These are phyloP conservation scores for Delia radicum DNA, from an alignment of 1,140 invertebrate species.

Conservation along the genomic window DNA sequence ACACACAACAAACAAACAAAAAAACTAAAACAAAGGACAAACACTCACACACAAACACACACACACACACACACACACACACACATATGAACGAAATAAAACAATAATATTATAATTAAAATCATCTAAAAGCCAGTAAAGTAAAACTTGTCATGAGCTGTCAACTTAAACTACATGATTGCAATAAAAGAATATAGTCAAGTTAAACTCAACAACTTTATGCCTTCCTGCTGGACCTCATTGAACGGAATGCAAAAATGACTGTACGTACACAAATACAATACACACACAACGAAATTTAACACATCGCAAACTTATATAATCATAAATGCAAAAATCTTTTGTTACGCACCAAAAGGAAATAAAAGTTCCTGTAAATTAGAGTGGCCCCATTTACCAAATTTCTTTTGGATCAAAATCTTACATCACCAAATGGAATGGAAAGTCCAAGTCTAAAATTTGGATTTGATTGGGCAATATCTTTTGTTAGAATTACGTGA, in stretches of 20 bases:
- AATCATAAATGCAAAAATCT: not conserved
- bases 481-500: too few species aligned
- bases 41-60: not conserved
- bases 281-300: not conserved
- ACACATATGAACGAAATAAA: not conserved
- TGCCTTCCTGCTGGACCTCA: not conserved
- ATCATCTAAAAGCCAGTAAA: conserved; percentile 19
- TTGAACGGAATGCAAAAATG: not conserved
- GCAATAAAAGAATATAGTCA: not conserved
- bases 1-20: too few species aligned
- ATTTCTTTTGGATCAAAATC: too few species aligned
- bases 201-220: conserved; percentile 3
- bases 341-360: conserved; percentile 17
- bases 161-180: not conserved
- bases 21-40: not conserved
- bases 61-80: not conserved
- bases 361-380: too few species aligned
- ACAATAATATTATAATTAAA: conserved; percentile 21
- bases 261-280: not conserved
- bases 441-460: too few species aligned
- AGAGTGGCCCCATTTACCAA: too few species aligned
- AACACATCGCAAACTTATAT: too few species aligned
- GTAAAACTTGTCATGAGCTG: conserved; percentile 15
- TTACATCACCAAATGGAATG: too few species aligned
- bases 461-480: too few species aligned